Base-by-base conservation (phyloP, 37 sponge, comb jelly and placozoan species). In the Aphrocallistes beatrix region DNA sequence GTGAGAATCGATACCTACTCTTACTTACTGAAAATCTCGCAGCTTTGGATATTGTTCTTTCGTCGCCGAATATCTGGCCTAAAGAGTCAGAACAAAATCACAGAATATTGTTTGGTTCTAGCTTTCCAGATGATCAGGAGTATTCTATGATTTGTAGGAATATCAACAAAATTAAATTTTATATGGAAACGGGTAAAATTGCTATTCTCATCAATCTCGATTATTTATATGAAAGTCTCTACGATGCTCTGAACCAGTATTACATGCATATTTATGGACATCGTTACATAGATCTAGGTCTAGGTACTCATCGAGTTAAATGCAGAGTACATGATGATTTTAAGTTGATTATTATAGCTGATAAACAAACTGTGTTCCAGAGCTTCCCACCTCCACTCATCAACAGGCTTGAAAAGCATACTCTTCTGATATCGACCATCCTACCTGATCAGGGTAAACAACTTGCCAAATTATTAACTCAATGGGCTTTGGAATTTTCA, bases 141-240 rank as follows among this genome's bases (percentile, higher is more conserved):
- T 95, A 95, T 85, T 93, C 96, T 37, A 91, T 93, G 87, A 92
- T n/a, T n/a, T 95, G 96, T 49, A 87, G 94, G 0, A 91, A 91
- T 50, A 95, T 95, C 49, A 95, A 95, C 42, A 91, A 92, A 69
- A 91, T 95, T 37, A 95, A 95, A 84, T 91, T 93, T 38, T 95
- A 92, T 48, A 95, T 95, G 92, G 96, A 91, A 82, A 91, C 90
- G 23, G 96, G 96, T 0, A 82, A 90, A 30, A 91, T 87, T 19
- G 90, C 92, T n/a, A 88, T 95, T 38, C 90, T 95, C 30, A 87
- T 95, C 34, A 93, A 95, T 85, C 51, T 95, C 81, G 93, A 95
- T 39, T 93, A 91, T 81, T 84, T 95, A 16, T 95, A 95, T 85
- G 96, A 95, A 84, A 95, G 96, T 83, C 86, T 95, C 32, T 95